phyloP scores from a whole-genome alignment of 1,140 invertebrate species.

The Drosophila kikkawai region DNA sequence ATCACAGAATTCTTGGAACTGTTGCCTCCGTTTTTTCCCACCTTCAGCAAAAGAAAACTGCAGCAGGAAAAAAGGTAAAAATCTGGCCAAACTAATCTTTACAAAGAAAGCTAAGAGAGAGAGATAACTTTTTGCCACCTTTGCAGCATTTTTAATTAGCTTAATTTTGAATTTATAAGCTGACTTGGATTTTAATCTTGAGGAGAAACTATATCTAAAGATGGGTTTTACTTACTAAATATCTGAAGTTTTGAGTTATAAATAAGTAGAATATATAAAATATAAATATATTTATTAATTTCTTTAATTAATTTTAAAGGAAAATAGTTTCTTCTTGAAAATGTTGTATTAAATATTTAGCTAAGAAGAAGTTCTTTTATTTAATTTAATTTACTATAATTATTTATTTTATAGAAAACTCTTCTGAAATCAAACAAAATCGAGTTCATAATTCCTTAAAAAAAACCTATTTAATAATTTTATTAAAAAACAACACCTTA shows the following conservation, averaged over 20 bases:
- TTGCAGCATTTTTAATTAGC: conserved; percentile 29
- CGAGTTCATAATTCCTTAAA: background rate
- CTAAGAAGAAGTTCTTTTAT: background rate
- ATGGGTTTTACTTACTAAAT: background rate
- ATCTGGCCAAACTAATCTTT: conserved; percentile 32
- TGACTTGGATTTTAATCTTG: background rate
- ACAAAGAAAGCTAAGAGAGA: conserved; percentile 8
- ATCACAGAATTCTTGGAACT: conserved; percentile 43
- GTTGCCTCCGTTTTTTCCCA: conserved; percentile 5
- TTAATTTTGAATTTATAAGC: conserved; percentile 45
- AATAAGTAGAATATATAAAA: no score
- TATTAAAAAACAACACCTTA: background rate
- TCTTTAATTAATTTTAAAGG: background rate
- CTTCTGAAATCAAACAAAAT: background rate
- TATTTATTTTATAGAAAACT: background rate
- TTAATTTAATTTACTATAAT: no score
- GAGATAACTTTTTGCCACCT: conserved; percentile 16
- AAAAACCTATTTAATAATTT: background rate
- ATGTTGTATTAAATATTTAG: background rate
- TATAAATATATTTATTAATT: no score
- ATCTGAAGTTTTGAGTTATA: background rate
- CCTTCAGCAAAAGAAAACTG: conserved; percentile 3
- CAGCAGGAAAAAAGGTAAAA: background rate
- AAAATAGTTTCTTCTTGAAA: background rate
- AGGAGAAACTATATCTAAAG: background rate